phyloP scores from a whole-genome alignment of 2,888 invertebrate genomes.

The Hedya salicella region DNA sequence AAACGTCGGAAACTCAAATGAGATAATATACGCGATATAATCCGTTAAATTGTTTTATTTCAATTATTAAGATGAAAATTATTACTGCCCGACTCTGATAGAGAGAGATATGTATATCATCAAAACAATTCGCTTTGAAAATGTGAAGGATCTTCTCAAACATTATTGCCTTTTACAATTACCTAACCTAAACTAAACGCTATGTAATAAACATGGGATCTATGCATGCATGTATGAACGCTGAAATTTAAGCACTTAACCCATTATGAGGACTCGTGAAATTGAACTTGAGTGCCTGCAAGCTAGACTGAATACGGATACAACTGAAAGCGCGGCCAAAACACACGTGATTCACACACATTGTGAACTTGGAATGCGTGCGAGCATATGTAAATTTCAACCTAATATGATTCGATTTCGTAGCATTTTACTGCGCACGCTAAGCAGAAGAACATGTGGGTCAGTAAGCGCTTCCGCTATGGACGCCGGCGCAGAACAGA shows the following conservation, averaged over 20 bases:
- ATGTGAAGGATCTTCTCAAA: too few species aligned
- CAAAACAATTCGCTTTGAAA: too few species aligned
- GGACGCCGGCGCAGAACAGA: conserved; percentile 53
- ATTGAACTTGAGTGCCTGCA: background rate
- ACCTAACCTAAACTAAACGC: too few species aligned
- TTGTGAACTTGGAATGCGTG: conserved; percentile 38
- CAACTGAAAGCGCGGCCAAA: conserved; percentile 19
- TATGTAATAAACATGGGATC: too few species aligned
- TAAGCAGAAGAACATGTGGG: conserved; percentile 57
- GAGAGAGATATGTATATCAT: too few species aligned
- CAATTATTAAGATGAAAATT: too few species aligned
- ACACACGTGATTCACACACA: conserved; percentile 37
- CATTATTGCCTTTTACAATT: too few species aligned
- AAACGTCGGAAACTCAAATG: too few species aligned
- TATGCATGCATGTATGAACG: too few species aligned
- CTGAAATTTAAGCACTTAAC: background rate
- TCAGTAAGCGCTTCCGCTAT: conserved; percentile 70
- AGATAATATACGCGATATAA: too few species aligned
- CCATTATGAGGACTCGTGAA: background rate
- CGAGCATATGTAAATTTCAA: conserved; percentile 42
- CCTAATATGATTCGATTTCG: conserved; percentile 41
- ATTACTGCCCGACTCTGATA: too few species aligned
- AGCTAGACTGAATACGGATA: conserved; percentile 34
- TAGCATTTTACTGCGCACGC: conserved; percentile 55
- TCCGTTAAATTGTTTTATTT: too few species aligned